Conservation (phyloP, 2,888 invertebrate species). For the Drosophila aldrichi region DNA sequence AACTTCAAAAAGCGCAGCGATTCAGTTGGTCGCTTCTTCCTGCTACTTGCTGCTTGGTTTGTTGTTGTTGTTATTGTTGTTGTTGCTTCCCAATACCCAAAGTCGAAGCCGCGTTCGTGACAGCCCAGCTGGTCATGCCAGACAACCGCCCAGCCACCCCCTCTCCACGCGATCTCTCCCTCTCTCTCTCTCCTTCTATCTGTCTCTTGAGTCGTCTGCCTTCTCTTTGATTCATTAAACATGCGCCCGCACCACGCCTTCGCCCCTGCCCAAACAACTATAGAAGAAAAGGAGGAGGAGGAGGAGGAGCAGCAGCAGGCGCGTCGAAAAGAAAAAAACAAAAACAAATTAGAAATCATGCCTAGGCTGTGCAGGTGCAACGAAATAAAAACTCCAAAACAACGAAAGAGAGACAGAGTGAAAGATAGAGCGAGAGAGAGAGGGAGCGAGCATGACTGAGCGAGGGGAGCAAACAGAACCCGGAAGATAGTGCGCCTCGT, state of each 20-base stretch:
- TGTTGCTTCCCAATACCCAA: constrained; percentile 51
- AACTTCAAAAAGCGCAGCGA: constrained; percentile 71
- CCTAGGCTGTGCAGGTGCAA: constrained; percentile 71
- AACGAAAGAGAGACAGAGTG: constrained; percentile 3
- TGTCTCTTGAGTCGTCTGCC: constrained; percentile 29
- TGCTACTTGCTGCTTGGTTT: constrained; percentile 46
- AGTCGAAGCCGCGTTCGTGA: constrained; percentile 69
- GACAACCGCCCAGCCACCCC: constrained; percentile 1
- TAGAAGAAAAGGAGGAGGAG: constrained; percentile 6
- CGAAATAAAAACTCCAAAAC: constrained; percentile 50
- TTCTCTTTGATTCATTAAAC: constrained; percentile 68
- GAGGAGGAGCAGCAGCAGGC: constrained; percentile 16
- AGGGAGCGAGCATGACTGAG: constrained; percentile 1
- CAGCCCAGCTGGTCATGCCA: constrained; percentile 66
- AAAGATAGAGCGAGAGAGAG: not conserved
- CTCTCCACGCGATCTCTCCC: not conserved
- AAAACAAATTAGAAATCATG: constrained; percentile 71
- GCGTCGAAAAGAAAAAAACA: constrained; percentile 22
- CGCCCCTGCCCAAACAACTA: constrained; percentile 17
- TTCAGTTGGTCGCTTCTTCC: constrained; percentile 78
- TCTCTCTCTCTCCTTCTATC: not conserved
- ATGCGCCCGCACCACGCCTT: constrained; percentile 16
- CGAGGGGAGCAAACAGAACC: constrained; percentile 49
- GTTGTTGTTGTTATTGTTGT: constrained; percentile 43
- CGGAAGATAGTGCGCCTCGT: constrained; percentile 66